Percentiles rank a stretch among this genome's conserved stretches.
Conservation (phyloP, 2,888 invertebrate genomes). For the Diabrotica balteata region DNA sequence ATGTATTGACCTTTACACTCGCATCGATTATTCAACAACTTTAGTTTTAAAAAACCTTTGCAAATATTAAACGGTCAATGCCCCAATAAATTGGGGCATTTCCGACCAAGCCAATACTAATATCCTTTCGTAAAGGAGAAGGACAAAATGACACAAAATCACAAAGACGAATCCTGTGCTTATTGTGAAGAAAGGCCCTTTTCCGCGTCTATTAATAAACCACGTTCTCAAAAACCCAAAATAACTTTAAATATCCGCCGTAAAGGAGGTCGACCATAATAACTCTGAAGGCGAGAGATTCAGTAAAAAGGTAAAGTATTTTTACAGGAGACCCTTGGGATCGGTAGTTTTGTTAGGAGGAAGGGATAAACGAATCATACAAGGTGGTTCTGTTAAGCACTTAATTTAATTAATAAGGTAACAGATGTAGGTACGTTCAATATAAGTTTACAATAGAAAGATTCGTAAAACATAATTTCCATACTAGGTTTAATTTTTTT, state of each 20-base stretch:
- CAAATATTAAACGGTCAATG: not conserved
- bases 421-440: no score
- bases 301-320: conserved; percentile 40
- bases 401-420: not conserved
- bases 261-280: conserved; percentile 23
- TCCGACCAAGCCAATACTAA: not conserved
- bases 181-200: not conserved
- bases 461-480: no score
- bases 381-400: not conserved
- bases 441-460: no score
- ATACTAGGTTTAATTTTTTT: no score
- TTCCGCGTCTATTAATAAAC: conserved; percentile 4
- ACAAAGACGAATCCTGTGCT: not conserved
- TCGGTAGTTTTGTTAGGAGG: conserved; percentile 41
- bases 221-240: conserved; percentile 2
- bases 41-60: not conserved
- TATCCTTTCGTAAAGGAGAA: not conserved
- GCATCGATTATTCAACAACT: no score
- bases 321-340: conserved; percentile 34
- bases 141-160: not conserved
- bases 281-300: conserved; percentile 24
- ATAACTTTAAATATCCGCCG: conserved; percentile 24
- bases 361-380: conserved; percentile 1
- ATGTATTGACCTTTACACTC: no score
- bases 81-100: not conserved